Evolutionary conservation across 2,888 invertebrate species (phyloP).

Genomic region (Limnephilus marmoratus): DNA sequence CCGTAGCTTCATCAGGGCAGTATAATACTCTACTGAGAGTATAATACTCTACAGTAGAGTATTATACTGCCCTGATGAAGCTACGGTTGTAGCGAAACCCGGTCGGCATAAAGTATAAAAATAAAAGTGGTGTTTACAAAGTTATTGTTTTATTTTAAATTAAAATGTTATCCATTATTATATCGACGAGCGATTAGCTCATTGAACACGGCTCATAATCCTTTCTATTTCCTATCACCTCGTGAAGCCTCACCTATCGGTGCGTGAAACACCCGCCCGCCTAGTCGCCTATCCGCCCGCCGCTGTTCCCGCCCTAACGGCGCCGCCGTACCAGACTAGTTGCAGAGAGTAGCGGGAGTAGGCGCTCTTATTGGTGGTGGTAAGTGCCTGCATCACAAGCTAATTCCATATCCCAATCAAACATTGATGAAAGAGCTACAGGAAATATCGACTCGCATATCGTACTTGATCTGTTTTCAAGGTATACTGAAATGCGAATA

Average conservation of each 20-base stretch:
- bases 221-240: not conserved
- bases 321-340: conserved; percentile 8
- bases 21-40: no score
- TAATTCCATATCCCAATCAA: conserved; percentile 62
- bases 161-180: not conserved
- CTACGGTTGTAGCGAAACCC: no score
- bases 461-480: no score
- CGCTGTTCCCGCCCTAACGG: not conserved
- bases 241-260: no score
- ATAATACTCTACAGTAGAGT: no score
- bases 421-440: not conserved
- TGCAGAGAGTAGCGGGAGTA: not conserved
- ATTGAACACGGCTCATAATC: not conserved
- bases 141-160: no score
- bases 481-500: no score
- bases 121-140: no score
- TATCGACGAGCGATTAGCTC: not conserved
- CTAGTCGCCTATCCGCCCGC: not conserved
- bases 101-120: no score
- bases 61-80: no score
- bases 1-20: no score
- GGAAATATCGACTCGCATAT: no score
- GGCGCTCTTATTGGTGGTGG: conserved; percentile 40
- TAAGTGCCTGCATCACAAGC: conserved; percentile 58
- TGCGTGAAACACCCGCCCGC: not conserved